Conservation (phyloP, 2,113 vertebrate genomes). For the Calyptommatus sinebrachiatus region DNA sequence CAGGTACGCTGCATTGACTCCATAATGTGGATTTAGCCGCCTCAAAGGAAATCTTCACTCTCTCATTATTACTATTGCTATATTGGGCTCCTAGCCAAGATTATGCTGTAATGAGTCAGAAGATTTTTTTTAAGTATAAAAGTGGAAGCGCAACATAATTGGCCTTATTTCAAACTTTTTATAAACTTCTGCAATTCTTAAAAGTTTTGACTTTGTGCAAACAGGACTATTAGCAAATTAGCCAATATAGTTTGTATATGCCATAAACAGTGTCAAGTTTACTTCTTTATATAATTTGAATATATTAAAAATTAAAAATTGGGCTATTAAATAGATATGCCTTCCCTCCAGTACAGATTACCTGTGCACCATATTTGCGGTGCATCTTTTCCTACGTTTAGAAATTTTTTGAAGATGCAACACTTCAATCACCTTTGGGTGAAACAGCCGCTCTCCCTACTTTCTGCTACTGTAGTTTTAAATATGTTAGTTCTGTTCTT, state of each 20-base stretch:
- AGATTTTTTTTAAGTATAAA: neutral
- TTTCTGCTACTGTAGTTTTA: too few species aligned
- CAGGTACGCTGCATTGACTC: neutral
- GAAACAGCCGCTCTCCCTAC: too few species aligned
- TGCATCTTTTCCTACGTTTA: too few species aligned
- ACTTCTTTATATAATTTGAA: too few species aligned
- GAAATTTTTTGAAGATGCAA: too few species aligned
- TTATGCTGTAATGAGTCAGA: conserved; percentile 2
- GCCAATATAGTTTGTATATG: neutral
- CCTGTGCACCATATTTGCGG: too few species aligned
- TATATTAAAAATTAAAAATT: too few species aligned
- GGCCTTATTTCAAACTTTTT: neutral
- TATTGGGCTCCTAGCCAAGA: neutral
- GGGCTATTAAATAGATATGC: neutral
- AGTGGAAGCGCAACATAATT: neutral
- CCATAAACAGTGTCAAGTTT: too few species aligned
- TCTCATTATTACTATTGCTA: neutral
- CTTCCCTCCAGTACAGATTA: neutral
- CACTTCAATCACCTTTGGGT: too few species aligned
- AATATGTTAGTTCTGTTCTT: too few species aligned
- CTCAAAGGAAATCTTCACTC: neutral
- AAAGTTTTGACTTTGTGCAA: neutral
- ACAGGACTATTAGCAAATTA: neutral
- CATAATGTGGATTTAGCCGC: neutral
- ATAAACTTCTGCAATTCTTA: neutral